phyloP scores from a whole-genome alignment of 1,140 invertebrate species.

The Homarus americanus region DNA sequence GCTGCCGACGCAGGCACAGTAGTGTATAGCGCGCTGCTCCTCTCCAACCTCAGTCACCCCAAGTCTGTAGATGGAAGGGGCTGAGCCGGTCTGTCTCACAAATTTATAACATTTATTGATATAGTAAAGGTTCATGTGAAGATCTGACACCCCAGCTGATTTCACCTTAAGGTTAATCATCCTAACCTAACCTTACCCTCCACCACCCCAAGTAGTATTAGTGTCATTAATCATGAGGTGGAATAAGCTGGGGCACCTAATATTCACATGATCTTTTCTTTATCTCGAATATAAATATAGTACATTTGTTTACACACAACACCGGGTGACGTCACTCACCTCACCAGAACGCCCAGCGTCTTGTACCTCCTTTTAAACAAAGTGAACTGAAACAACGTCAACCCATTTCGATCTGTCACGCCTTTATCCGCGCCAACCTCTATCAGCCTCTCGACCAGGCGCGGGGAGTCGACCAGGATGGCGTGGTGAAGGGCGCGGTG shows the following conservation, averaged over 20 bases:
- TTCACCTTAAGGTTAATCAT: too few relatives aligned
- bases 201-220: too few relatives aligned
- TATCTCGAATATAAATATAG: too few relatives aligned
- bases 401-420: slow-evolving; percentile 14
- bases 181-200: too few relatives aligned
- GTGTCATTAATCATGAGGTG: too few relatives aligned
- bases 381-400: slow-evolving; percentile 47
- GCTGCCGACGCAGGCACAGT: slow-evolving; percentile 41
- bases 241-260: too few relatives aligned
- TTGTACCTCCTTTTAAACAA: slow-evolving; percentile 42
- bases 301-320: not conserved
- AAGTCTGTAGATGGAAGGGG: slow-evolving; percentile 8
- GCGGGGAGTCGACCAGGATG: slow-evolving; percentile 43
- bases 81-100: too few relatives aligned
- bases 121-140: too few relatives aligned
- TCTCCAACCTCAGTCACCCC: slow-evolving; percentile 46
- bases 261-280: too few relatives aligned
- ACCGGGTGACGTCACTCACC: slow-evolving; percentile 19
- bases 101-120: too few relatives aligned
- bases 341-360: slow-evolving; percentile 44
- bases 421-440: not conserved
- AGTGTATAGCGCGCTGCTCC: slow-evolving; percentile 48
- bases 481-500: slow-evolving; percentile 62
- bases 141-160: too few relatives aligned
- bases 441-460: slow-evolving; percentile 19